Evolutionary conservation across 30 jellyfish, hydroid and myxozoan species (phyloP).

Genomic region (Aurelia sp.): DNA sequence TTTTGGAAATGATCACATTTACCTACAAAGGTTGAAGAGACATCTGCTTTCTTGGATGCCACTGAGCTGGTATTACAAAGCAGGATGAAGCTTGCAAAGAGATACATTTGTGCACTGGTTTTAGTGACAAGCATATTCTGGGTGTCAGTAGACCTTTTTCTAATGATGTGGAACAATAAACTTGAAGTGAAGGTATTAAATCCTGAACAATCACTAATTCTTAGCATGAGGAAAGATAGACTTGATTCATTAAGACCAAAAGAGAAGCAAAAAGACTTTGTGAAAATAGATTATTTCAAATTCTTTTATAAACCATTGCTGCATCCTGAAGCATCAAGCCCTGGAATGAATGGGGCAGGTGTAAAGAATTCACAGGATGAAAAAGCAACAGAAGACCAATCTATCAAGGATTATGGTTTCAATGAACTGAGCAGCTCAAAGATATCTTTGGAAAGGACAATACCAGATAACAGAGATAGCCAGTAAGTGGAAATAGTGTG

Average conservation of each 20-base stretch:
- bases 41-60: no score
- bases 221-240: constrained; percentile 67
- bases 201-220: constrained; percentile 76
- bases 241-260: constrained; percentile 57
- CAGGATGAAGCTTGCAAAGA: constrained; percentile 86
- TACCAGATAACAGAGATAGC: constrained; percentile 93
- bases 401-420: constrained; percentile 89
- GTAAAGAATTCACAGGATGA: constrained; percentile 76
- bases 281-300: constrained; percentile 76
- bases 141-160: constrained; percentile 86
- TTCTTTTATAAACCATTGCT: constrained; percentile 58
- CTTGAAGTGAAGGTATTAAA: constrained; percentile 66
- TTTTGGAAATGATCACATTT: no score
- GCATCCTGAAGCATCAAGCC: constrained; percentile 77
- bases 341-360: constrained; percentile 96
- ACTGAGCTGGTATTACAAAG: no score
- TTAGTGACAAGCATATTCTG: constrained; percentile 86
- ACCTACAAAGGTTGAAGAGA: no score
- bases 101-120: constrained; percentile 87
- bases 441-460: constrained; percentile 88
- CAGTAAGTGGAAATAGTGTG: constrained; percentile 53
- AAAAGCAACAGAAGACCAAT: constrained; percentile 78
- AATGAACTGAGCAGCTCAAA: constrained; percentile 97
- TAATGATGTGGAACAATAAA: constrained; percentile 76
- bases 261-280: constrained; percentile 51